Evolutionary conservation across 2,888 invertebrate genomes (phyloP), one percentile per base, ranked within the genome.

Genomic region (Fragum fragum): DNA sequence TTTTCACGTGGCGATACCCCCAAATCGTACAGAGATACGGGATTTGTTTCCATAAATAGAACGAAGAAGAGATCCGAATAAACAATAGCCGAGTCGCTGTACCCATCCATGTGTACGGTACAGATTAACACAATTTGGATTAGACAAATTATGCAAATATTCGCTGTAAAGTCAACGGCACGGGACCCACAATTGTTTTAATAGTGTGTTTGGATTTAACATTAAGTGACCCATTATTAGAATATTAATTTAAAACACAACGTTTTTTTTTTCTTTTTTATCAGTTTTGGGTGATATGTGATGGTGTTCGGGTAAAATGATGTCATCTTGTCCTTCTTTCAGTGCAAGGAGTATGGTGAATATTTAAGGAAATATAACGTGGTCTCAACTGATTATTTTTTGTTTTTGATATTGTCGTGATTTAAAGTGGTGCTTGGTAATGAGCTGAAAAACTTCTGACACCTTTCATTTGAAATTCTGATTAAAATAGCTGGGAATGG

Each of bases 71-170:
- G n/a, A 14, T 23, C 57, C 57, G 57, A 57, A 57, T 57, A 57
- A 57, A 57, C 57, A 57, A 57, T 26, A n/a, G 21, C 26, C 21
- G 57, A 57, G 57, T 57, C 23, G 57, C 21, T 57, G 57, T 57
- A 26, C 57, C 57, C 57, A 3, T 14, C 2, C 23, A 14, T 57
- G 23, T 57, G 7, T 2, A 57, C 57, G 21, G 18, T 57, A 21
- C 9, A 26, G 57, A 57, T 57, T 57, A 57, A 57, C 21, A 26
- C 18, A 26, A n/a, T 57, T 57, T 57, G 57, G 57, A 57, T 57
- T 57, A 57, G 57, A 47, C 47, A 47, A 47, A 47, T 47, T 47
- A 47, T 47, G 2, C 47, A 47, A 47, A 47, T 47, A 47, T n/a
- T n/a, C 47, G 14, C 47, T n/a, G 47, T 5, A 47, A 47, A 18